Conservation (phyloP, 1,140 invertebrate genomes). For the Dryas iulia region DNA sequence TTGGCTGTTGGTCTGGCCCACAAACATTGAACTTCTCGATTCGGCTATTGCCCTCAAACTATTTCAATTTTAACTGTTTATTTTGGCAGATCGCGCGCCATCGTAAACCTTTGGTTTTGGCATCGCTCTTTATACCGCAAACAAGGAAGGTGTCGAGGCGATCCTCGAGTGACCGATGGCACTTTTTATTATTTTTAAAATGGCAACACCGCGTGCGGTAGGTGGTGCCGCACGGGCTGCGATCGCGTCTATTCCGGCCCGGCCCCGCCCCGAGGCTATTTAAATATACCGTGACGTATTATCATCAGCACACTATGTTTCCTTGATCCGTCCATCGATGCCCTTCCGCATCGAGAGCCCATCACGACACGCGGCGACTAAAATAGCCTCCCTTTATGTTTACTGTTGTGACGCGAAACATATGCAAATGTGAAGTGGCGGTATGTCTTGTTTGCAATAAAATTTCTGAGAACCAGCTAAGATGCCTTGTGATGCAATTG, state of each 20-base stretch:
- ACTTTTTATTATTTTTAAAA: slow-evolving; percentile 42
- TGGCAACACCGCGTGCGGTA: slow-evolving; percentile 39
- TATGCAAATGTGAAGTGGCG: slow-evolving; percentile 23
- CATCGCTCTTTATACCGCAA: slow-evolving; percentile 1
- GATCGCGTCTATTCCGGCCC: slow-evolving; percentile 41
- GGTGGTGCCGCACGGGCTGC: slow-evolving; percentile 62
- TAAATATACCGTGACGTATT: slow-evolving; percentile 64
- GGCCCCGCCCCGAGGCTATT: slow-evolving; percentile 64
- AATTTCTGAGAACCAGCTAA: slow-evolving; percentile 8
- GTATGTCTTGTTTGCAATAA: slow-evolving; percentile 21
- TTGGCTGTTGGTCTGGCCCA: background rate
- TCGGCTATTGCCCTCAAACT: slow-evolving; percentile 53
- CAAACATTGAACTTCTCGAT: slow-evolving; percentile 30
- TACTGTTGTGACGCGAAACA: slow-evolving; percentile 31
- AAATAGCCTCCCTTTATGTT: slow-evolving; percentile 38
- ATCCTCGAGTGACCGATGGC: slow-evolving; percentile 15
- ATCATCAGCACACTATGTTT: slow-evolving; percentile 49
- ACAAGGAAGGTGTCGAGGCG: slow-evolving; percentile 17
- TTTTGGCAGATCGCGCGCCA: slow-evolving; percentile 41
- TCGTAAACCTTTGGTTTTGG: slow-evolving; percentile 22
- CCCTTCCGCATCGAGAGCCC: slow-evolving; percentile 56
- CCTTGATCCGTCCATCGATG: slow-evolving; percentile 57
- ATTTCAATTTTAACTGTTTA: slow-evolving; percentile 50
- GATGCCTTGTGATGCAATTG: slow-evolving; percentile 45
- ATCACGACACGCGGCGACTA: slow-evolving; percentile 46